These are phyloP conservation scores for Portunus trituberculatus DNA, from an alignment of 1,140 invertebrate species.

Conservation along the genomic window DNA sequence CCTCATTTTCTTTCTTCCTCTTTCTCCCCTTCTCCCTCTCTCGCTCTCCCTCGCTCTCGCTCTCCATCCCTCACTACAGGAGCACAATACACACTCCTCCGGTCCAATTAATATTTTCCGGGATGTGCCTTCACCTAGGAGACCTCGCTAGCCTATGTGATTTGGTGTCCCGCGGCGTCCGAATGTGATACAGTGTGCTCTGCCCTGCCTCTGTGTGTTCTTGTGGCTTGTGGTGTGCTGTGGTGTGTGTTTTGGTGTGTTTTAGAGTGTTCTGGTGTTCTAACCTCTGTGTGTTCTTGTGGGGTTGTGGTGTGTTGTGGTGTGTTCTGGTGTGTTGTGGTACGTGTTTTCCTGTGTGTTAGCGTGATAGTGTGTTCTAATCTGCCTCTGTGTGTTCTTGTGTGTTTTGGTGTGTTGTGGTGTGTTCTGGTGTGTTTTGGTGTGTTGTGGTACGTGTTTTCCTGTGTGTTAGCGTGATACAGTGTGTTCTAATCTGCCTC, in stretches of 20 bases:
- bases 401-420: neutral
- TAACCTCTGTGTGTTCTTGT: neutral
- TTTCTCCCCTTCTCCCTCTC: neutral
- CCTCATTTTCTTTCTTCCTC: neutral
- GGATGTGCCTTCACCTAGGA: neutral
- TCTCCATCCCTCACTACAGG: neutral
- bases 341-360: neutral
- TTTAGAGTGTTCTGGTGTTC: neutral
- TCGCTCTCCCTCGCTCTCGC: neutral
- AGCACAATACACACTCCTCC: conserved; percentile 1
- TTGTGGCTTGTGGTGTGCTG: neutral
- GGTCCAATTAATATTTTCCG: neutral
- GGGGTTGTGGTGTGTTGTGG: neutral
- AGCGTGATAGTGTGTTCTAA: neutral
- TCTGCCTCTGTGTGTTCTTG: neutral
- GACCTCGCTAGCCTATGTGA: neutral
- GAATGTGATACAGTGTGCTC: neutral
- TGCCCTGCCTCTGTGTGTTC: neutral
- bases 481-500: neutral
- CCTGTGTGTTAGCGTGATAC: neutral
- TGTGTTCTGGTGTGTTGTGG: neutral
- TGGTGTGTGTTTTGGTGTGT: neutral
- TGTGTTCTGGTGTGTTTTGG: neutral
- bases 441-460: neutral
- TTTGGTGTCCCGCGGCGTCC: neutral